Evolutionary conservation across 2,797 vertebrate species (phyloP), one percentile per base, ranked within the genome.

Genomic region (Parotocinclus haroldoi): DNA sequence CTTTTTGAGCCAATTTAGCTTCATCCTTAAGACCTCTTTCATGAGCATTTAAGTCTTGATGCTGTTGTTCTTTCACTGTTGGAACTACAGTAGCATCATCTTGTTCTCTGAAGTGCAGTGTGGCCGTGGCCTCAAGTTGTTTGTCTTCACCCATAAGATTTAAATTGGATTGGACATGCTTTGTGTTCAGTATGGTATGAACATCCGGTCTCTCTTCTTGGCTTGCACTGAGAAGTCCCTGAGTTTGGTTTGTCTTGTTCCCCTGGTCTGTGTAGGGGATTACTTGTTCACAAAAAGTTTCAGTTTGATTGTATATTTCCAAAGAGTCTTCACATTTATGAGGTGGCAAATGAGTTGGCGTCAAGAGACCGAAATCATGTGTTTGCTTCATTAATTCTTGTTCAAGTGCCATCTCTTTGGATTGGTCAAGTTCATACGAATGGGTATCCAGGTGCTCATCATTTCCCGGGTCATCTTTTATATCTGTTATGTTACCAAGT

Each of bases 191-290:
- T 10, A 19, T 37, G 16, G 5, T 17, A 11, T 61, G 18, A 62
- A 64, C 50, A 62, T 62, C 46, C 10, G 55, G 54, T 54, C 27
- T 17, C 38, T 19, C 44, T 40, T 63, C 39, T 54, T 14, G 56
- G 39, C 59, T 44, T 55, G 13, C 66, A 50, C 14, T 14, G 7
- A 54, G 45, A 65, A 46, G 61, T 36, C 19, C 72, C 38, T 62
- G 65, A 10, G 19, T 69, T 44, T 57, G 71, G 3, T 61, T 68
- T 39, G 60, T 67, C 38, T 38, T 76, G 37, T 42, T 70, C 45
- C 59, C 60, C 40, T 58, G 76, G 27, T 37, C 66, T 63, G 58
- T 27, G 17, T 7, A 40, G 44, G 48, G 58, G 10, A 46, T 14
- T n/a, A 36, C 36, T 6, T 5, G 27, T 5, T 27, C 27, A 5